phyloP scores from a whole-genome alignment of 2,797 vertebrate genomes.

The Luscinia megarhynchos region DNA sequence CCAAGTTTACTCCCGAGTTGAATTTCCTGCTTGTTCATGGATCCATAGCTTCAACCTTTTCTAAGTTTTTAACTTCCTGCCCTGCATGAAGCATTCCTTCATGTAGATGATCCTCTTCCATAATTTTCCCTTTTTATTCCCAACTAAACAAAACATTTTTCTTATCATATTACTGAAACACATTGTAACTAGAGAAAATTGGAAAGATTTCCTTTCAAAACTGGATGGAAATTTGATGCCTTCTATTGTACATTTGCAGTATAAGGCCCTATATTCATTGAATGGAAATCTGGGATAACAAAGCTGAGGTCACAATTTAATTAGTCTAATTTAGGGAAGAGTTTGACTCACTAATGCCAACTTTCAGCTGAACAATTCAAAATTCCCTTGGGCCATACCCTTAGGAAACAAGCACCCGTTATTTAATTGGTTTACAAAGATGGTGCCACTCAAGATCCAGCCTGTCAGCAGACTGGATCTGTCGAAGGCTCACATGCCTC shows the following conservation, averaged over 20 bases:
- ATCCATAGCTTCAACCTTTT: not conserved
- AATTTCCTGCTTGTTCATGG: not conserved
- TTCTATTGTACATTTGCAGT: not conserved
- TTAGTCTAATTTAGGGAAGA: not conserved
- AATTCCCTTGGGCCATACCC: constrained; percentile 1
- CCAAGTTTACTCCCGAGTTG: not conserved
- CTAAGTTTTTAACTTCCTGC: not conserved
- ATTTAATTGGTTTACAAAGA: constrained; percentile 57
- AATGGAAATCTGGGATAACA: not conserved
- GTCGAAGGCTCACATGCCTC: constrained; percentile 34
- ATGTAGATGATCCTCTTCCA: not conserved
- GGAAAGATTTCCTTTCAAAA: not conserved
- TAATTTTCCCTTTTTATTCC: not conserved
- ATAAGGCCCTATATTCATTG: not conserved
- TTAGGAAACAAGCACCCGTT: constrained; percentile 21
- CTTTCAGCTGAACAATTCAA: constrained; percentile 36
- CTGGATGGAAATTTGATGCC: not conserved
- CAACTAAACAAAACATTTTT: not conserved
- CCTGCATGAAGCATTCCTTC: not conserved
- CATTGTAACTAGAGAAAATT: not conserved
- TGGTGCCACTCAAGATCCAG: constrained; percentile 50
- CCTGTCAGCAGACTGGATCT: constrained; percentile 46
- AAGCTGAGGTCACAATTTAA: constrained; percentile 45
- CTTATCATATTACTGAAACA: not conserved
- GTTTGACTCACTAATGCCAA: constrained; percentile 53